Percentiles rank a stretch among this genome's conserved stretches.
These are phyloP conservation scores for Apocheima hispidaria DNA, from an alignment of 2,888 invertebrate genomes.

Conservation along the genomic window DNA sequence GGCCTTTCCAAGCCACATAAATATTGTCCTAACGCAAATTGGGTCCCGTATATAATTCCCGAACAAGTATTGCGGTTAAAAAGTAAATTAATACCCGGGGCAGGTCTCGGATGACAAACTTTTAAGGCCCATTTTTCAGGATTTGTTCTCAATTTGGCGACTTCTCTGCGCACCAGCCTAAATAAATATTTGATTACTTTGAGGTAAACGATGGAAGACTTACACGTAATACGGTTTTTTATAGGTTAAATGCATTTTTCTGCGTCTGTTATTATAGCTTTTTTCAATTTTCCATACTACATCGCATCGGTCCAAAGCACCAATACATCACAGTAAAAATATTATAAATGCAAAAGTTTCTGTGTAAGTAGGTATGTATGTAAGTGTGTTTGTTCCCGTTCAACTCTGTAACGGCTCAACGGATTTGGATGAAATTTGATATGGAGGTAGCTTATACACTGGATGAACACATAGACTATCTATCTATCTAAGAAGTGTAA, in stretches of 20 bases:
- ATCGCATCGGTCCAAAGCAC: no score
- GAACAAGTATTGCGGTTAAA: conserved; percentile 32
- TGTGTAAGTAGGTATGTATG: no score
- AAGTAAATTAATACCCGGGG: conserved; percentile 35
- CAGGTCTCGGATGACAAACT: conserved; percentile 34
- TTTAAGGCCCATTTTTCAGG: conserved; percentile 34
- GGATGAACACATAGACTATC: no score
- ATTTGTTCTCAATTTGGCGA: conserved; percentile 32
- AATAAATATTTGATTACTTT: conserved; percentile 32
- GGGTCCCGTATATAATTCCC: conserved; percentile 17
- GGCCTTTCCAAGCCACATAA: not conserved
- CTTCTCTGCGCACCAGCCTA: conserved; percentile 19
- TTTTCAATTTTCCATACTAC: no score
- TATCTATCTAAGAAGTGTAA: no score
- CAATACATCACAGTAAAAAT: no score
- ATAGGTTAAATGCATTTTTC: not conserved
- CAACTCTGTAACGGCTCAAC: no score
- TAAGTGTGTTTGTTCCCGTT: no score
- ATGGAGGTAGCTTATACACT: no score
- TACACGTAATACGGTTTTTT: not conserved
- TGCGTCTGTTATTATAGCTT: no score
- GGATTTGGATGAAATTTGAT: no score
- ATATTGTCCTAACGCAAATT: conserved; percentile 20
- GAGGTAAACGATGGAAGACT: conserved; percentile 11
- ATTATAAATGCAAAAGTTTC: no score